These are phyloP conservation scores for Eupithecia subfuscata DNA, from an alignment of 2,888 invertebrate species.

Conservation along the genomic window DNA sequence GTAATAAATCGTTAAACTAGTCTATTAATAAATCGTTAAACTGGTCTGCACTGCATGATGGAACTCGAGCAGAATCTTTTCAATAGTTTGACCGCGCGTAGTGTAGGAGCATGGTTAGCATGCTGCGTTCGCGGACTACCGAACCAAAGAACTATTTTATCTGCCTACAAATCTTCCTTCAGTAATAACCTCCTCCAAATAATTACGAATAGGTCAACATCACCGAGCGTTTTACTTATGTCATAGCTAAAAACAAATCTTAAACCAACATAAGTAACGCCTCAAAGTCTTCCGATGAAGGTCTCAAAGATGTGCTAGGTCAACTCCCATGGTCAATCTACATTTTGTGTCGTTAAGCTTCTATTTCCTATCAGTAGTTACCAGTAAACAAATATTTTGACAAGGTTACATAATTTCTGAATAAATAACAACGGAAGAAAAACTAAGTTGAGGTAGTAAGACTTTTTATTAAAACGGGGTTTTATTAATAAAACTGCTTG, in stretches of 20 bases:
- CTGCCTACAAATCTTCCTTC: neutral
- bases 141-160: too few species aligned
- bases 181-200: neutral
- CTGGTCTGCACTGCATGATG: too few species aligned
- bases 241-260: neutral
- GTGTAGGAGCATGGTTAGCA: too few species aligned
- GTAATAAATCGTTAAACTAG: too few species aligned
- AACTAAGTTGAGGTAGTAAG: neutral
- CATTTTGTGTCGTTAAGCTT: neutral
- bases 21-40: too few species aligned
- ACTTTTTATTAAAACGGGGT: neutral
- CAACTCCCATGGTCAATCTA: slow-evolving; percentile 39
- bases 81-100: too few species aligned
- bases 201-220: slow-evolving; percentile 1
- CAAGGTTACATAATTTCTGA: neutral
- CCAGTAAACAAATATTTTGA: neutral
- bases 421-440: neutral
- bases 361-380: neutral
- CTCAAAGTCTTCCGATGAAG: neutral
- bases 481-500: too few species aligned
- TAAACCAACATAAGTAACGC: neutral
- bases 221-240: neutral
- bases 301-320: slow-evolving; percentile 43
- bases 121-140: too few species aligned
- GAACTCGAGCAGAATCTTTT: too few species aligned